phyloP scores from a whole-genome alignment of 2,888 invertebrate genomes.

The Ypsolopha scabrella region DNA sequence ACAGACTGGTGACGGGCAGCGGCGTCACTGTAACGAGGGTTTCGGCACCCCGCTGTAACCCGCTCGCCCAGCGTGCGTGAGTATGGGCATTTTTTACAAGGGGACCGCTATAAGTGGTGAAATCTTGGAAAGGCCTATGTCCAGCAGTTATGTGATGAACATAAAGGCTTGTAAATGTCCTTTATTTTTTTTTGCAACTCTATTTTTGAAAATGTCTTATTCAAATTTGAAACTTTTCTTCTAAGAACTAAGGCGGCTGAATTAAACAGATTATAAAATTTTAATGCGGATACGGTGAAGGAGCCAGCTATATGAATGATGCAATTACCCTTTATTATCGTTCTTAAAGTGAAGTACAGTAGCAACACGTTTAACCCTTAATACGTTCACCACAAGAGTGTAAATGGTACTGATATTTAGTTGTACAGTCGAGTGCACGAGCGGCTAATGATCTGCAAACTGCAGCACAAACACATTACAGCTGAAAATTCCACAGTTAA shows the following conservation, averaged over 20 bases:
- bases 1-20: no score
- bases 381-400: no score
- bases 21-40: no score
- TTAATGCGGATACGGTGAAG: neutral
- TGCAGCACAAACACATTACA: neutral
- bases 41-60: no score
- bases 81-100: no score
- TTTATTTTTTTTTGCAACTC: neutral
- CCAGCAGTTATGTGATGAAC: no score
- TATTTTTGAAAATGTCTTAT: neutral
- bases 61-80: no score
- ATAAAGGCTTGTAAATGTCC: neutral
- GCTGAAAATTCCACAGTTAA: neutral
- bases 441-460: slow-evolving; percentile 5
- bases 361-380: neutral
- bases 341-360: slow-evolving; percentile 1
- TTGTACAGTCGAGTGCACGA: no score
- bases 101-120: no score
- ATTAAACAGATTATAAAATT: slow-evolving; percentile 2
- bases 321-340: slow-evolving; percentile 1
- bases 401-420: no score
- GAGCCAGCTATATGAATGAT: neutral
- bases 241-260: neutral
- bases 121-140: no score
- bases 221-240: neutral